Base-by-base conservation (phyloP, 2,797 vertebrate species). In the Tolypeutes matacus region DNA sequence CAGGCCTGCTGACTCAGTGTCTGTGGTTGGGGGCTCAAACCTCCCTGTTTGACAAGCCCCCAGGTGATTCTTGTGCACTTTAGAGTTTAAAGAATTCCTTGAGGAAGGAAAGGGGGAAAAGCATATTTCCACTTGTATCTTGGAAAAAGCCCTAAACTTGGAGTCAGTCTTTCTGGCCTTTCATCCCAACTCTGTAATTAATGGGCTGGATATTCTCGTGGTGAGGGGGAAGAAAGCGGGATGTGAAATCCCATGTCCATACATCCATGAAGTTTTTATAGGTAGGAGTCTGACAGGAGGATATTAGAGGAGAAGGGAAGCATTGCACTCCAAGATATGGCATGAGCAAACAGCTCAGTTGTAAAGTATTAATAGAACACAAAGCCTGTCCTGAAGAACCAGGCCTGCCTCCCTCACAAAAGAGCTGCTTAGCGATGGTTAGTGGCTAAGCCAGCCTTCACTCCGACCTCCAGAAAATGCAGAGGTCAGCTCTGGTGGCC, bases 21-120 rank as follows among this genome's bases (percentile, higher is more conserved):
- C 72, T 58, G 11, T 23, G 21, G 7, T 1, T 31, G 17, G 17
- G 15, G 21, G 8, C 31, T 56, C 11, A 39, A 25, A 67, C 36
- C n/a, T 7, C 20, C 64, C 23, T 1, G 2, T 42, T 94, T 78
- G 84, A 91, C 20, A 89, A 87, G 9, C 3, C 11, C 29, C 20
- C 1, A 0, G 23, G 10, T 12, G 14, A 92, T 89, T 76, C 46
- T 80, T 69, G 25, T 5, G 8, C 70, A 82, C 39, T 58, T 8
- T 60, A 75, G 87, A 85, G 27, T 76, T 39, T 65, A 95, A 95
- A 56, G 27, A 95, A 82, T 53, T 93, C 21, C 56, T 73, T 88
- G 20, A 93, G 58, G 49, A 56, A 83, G 36, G 20, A 80, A 95
- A 53, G 34, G 18, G 42, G n/a, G 51, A 65, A 42, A 86, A 94